Evolutionary conservation across 2,113 vertebrate genomes (phyloP).

Genomic region (Poeciliopsis occidentalis): DNA sequence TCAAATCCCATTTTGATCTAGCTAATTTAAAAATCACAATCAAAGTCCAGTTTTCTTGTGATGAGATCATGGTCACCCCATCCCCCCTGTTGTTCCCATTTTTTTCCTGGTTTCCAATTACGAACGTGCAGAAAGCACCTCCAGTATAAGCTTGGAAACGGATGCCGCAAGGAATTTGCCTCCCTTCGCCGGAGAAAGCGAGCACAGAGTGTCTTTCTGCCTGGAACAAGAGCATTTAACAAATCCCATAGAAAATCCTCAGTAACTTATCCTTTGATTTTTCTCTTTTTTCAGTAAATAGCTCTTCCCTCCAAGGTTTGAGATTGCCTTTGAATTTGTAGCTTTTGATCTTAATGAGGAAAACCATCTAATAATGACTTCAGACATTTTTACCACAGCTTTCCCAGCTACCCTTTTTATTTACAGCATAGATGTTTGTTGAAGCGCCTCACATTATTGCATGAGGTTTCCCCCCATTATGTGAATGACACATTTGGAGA

Average conservation of each 20-base stretch:
- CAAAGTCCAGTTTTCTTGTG: constrained; percentile 3
- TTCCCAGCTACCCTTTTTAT: constrained; percentile 62
- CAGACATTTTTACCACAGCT: constrained; percentile 68
- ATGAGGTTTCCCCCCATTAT: constrained; percentile 63
- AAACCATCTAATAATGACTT: constrained; percentile 76
- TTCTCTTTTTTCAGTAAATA: constrained; percentile 22
- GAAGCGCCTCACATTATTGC: constrained; percentile 65
- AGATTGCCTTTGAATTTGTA: constrained; percentile 62
- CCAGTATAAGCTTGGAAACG: constrained; percentile 37
- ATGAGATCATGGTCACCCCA: constrained; percentile 33
- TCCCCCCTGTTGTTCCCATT: constrained; percentile 2
- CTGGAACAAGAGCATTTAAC: constrained; percentile 50
- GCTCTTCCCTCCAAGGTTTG: constrained; percentile 43
- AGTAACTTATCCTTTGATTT: constrained; percentile 56
- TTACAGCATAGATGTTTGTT: constrained; percentile 67
- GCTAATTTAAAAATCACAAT: constrained; percentile 23
- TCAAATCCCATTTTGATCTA: constrained; percentile 37
- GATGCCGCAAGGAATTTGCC: constrained; percentile 35
- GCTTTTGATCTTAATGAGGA: constrained; percentile 78
- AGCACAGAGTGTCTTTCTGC: constrained; percentile 45
- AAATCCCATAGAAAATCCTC: constrained; percentile 54
- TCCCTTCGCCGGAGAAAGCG: constrained; percentile 22
- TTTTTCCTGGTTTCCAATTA: constrained; percentile 41
- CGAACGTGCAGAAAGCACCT: constrained; percentile 36
- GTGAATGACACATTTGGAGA: constrained; percentile 58